Evolutionary conservation across 1,140 invertebrate genomes (phyloP), one percentile per base, ranked within the genome.

Genomic region (Alviniconcha marisindica): DNA sequence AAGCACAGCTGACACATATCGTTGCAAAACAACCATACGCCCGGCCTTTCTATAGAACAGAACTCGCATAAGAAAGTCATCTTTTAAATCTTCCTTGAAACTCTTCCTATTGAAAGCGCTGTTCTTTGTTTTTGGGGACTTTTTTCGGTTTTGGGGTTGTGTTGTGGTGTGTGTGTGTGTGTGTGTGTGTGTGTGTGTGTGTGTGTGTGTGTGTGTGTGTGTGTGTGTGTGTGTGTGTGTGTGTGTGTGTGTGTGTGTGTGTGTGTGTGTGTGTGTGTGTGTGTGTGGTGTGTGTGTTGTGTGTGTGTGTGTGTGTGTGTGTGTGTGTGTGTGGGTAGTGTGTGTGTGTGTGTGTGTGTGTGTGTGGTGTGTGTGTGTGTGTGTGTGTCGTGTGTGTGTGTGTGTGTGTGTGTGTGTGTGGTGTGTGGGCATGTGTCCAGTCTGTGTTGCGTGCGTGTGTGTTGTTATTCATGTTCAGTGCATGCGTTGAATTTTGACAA

Each of bases 221-320:
- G 5, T 74, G 12, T 69, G 7, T 69, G 7, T 28, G 5, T 28
- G 7, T 24, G 15, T 44, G 40, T n/a, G 69, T 73, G 33, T 73
- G 5, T 33, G 5, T 33, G 36, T 73, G 36, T 73, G 36, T 73
- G 36, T 73, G 60, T 73, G 36, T 73, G 69, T 73, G 69, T 73
- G 69, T 73, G 69, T 73, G 69, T 73, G 36, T 73, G 33, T 36
- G 33, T 38, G 36, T 12, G 69, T 31, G 38, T 31, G 69, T 36
- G 36, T 12, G 69, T 31, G 28, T 14, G 38, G 69, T 10, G 4
- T 14, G 36, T 36, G 18, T 18, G 69, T 36, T 7, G 28, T 36
- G 33, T 73, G 69, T 14, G 10, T 5, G 44, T 48, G 44, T 48
- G 18, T 48, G 44, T 48, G 44, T 18, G 44, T 48, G 44, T 48